Conservation (phyloP, 2,888 invertebrate genomes). For the Ochlodes sylvanus region DNA sequence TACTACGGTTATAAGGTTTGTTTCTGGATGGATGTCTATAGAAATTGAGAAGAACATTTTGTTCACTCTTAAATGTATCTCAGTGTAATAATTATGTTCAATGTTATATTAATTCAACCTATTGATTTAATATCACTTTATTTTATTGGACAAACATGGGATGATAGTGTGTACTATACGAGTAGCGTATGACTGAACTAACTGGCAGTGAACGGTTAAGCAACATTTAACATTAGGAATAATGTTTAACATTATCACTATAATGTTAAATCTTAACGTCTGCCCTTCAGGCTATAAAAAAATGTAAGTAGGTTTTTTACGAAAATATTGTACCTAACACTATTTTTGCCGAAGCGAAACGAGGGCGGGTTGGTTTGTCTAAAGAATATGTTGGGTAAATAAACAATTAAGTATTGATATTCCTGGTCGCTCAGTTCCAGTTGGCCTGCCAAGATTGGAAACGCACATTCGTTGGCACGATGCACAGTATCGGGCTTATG, state of each 20-base stretch:
- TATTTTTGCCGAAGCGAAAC: no score
- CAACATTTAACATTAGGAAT: no score
- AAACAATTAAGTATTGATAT: conserved; percentile 1
- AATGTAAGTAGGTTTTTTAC: no score
- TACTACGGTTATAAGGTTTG: neutral
- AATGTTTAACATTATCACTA: no score
- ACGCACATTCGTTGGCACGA: conserved; percentile 74
- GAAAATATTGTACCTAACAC: no score
- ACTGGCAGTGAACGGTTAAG: no score
- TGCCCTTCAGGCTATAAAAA: no score
- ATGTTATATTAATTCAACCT: neutral
- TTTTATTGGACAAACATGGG: no score
- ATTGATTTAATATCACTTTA: neutral
- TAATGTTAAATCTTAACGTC: no score
- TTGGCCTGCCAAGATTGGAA: conserved; percentile 67
- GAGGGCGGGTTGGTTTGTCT: no score
- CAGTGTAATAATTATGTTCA: neutral
- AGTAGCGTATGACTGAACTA: no score
- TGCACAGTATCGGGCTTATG: conserved; percentile 83
- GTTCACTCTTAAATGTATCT: neutral
- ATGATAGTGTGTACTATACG: no score
- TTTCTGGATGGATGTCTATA: neutral
- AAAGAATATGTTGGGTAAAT: neutral
- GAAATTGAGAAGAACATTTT: neutral
- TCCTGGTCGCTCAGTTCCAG: conserved; percentile 47